Conservation (phyloP, 2,888 invertebrate genomes). For the Cryptocheilus praepositus region DNA sequence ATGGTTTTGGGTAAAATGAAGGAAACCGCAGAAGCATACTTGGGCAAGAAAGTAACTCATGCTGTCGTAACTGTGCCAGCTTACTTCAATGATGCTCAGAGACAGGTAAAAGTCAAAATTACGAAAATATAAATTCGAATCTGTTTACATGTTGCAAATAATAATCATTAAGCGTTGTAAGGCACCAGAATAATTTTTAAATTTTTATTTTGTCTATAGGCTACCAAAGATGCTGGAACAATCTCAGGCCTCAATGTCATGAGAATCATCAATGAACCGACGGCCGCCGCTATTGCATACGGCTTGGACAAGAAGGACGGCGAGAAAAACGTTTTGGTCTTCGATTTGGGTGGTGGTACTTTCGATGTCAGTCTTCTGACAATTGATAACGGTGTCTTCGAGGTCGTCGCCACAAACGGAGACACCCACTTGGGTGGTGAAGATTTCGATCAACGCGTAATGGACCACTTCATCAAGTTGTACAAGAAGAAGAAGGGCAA, state of each 20-base stretch:
- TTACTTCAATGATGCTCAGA: constrained; percentile 99
- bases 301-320: constrained; percentile 97
- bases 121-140: background rate
- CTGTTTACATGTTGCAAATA: background rate
- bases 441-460: constrained; percentile 98
- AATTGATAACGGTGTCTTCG: constrained; percentile 99
- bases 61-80: constrained; percentile 96
- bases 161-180: background rate
- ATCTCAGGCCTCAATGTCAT: constrained; percentile 95
- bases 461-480: constrained; percentile 99
- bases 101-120: constrained; percentile 76
- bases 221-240: constrained; percentile 98
- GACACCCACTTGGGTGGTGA: constrained; percentile 99
- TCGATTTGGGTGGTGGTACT: constrained; percentile 99
- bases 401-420: constrained; percentile 93
- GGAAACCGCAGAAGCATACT: constrained; percentile 98
- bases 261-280: constrained; percentile 98
- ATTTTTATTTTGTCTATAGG: constrained; percentile 75
- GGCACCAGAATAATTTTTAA: background rate
- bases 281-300: constrained; percentile 97
- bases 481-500: constrained; percentile 99
- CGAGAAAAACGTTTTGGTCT: constrained; percentile 98
- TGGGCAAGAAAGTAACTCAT: constrained; percentile 92
- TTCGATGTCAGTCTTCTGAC: constrained; percentile 99
- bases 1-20: constrained; percentile 99